Base-by-base conservation (phyloP, 2,113 vertebrate genomes). In the Hipposideros armiger region DNA sequence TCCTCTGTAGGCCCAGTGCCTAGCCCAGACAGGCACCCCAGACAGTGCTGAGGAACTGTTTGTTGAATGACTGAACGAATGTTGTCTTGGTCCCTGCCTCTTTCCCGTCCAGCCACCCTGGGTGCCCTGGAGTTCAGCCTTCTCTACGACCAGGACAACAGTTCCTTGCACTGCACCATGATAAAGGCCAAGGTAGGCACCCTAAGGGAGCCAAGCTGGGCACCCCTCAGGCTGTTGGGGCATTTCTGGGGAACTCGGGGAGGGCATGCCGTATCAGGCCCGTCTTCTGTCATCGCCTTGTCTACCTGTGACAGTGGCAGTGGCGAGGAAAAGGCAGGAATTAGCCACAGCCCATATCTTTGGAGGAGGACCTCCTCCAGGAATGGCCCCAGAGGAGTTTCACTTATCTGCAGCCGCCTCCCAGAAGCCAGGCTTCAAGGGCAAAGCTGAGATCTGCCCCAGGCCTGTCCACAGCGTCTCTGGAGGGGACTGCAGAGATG, bases 101-200 rank as follows among this genome's bases (percentile, higher is more conserved):
- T 92, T 64, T 70, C 54, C 54, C 28, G 26, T 19, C 69, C 98
- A 99, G 99, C 99, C 62, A 99, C 99, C 0, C 98, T 99, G 98
- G 99, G 99, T 47, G 98, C 99, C 1, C 98, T 99, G 95, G 99
- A 99, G 96, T 99, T 99, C 98, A 99, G 99, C 97, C 99, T 99
- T 87, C 98, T 99, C 58, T 99, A 99, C 0, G 99, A 99, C 96
- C 99, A 99, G 98, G 99, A 99, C 47, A 99, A 99, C 98, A 99
- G 98, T 98, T 99, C 99, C 92, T 98, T 99, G 95, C 98, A 99
- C 82, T 99, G 99, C 98, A 98, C 98, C 97, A 99, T 99, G 97
- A 98, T 99, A 93, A 99, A 98, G 98, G 99, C 98, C 96, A 99
- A 99, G 99, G 99, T 99, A 98, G 96, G 97, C 50, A 11, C 7